A percentile compares a stretch with the other conserved stretches of the same genome.
Evolutionary conservation across 2,888 invertebrate species (phyloP).

Genomic region (Troilus luridus): DNA sequence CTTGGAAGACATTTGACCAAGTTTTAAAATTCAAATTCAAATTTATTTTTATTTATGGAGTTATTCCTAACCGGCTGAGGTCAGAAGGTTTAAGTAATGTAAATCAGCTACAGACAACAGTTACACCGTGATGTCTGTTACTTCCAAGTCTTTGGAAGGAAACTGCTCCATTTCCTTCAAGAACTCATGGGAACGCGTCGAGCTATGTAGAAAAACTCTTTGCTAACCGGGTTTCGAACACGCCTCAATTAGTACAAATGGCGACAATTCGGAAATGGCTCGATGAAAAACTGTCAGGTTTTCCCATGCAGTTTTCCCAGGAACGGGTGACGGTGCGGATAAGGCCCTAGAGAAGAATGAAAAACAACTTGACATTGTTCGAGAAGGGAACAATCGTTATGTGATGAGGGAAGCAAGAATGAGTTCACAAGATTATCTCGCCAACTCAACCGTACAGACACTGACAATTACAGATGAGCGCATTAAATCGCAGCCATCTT

Average conservation of each 20-base stretch:
- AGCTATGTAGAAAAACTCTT: neutral
- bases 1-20: neutral
- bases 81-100: neutral
- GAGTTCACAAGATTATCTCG: constrained; percentile 57
- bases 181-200: neutral
- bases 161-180: neutral
- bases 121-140: neutral
- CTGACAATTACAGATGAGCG: constrained; percentile 10
- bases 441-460: constrained; percentile 7
- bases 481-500: neutral
- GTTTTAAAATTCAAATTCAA: neutral
- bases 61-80: neutral
- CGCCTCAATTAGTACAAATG: neutral
- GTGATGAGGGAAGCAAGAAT: neutral
- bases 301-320: constrained; percentile 54
- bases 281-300: neutral
- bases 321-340: constrained; percentile 51
- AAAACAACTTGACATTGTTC: constrained; percentile 47
- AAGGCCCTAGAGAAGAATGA: constrained; percentile 16
- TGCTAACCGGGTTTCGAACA: neutral
- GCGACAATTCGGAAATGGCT: constrained; percentile 17
- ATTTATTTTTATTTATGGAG: neutral
- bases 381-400: constrained; percentile 49
- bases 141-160: neutral
- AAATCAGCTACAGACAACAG: neutral